Percentiles rank a stretch among this genome's conserved stretches.
phyloP scores from a whole-genome alignment of 2,888 invertebrate genomes.

The Drosophila meridiana region DNA sequence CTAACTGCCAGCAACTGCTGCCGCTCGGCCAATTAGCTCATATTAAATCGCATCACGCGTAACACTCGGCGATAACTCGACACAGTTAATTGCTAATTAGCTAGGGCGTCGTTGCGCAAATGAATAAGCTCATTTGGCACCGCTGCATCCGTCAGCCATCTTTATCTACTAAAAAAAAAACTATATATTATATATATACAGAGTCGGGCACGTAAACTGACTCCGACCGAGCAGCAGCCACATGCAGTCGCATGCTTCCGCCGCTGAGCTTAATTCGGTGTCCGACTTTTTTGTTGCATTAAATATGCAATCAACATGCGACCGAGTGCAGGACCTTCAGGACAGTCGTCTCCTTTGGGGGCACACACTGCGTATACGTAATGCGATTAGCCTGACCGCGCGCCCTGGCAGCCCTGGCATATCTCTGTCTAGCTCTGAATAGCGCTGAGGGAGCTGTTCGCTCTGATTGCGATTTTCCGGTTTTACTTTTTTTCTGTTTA shows the following conservation, averaged over 20 bases:
- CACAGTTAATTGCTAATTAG: constrained; percentile 53
- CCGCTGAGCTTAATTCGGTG: constrained; percentile 42
- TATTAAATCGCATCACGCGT: background rate
- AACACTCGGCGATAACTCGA: constrained; percentile 1
- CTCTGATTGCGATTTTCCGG: constrained; percentile 41
- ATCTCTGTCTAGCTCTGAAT: constrained; percentile 31
- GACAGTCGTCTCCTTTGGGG: constrained; percentile 3
- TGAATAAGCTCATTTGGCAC: constrained; percentile 26
- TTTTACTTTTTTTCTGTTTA: constrained; percentile 1
- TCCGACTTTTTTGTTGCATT: constrained; percentile 39
- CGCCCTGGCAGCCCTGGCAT: constrained; percentile 9
- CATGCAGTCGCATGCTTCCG: constrained; percentile 32
- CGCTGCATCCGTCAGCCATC: background rate
- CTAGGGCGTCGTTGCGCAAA: constrained; percentile 5
- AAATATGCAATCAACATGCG: constrained; percentile 63
- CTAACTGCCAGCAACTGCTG: background rate
- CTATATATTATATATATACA: background rate
- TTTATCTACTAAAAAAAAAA: constrained; percentile 10
- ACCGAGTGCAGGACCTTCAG: constrained; percentile 13
- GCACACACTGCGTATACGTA: constrained; percentile 62
- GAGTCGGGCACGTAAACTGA: constrained; percentile 43
- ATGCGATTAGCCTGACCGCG: constrained; percentile 53
- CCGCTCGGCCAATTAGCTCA: background rate
- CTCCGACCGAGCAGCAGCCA: constrained; percentile 4
- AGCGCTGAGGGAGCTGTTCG: constrained; percentile 51